Evolutionary conservation across 2,113 vertebrate species (phyloP).

Genomic region (Excalfactoria chinensis): DNA sequence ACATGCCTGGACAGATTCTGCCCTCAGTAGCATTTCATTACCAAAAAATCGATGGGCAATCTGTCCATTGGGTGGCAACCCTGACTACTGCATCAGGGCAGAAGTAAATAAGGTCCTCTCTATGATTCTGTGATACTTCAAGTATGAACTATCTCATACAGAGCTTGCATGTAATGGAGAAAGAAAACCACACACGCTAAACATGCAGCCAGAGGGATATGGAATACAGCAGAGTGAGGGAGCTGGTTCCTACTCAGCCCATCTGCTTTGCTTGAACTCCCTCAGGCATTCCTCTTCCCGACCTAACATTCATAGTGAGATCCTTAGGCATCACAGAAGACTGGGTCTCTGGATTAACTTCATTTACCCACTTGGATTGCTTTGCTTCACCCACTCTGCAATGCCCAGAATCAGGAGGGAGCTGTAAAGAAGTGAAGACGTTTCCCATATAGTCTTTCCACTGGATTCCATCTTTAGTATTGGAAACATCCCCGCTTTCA

Average conservation of each 20-base stretch:
- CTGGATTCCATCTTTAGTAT: background rate
- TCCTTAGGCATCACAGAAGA: background rate
- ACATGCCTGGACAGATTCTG: background rate
- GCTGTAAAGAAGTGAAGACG: background rate
- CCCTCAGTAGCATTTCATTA: accelerated
- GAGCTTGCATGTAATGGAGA: accelerated
- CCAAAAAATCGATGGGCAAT: background rate
- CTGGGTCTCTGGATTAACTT: background rate
- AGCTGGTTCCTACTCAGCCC: background rate
- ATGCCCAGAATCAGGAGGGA: background rate
- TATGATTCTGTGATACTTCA: background rate
- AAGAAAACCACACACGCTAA: background rate
- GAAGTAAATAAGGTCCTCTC: too few species aligned
- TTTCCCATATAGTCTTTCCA: background rate
- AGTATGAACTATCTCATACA: accelerated
- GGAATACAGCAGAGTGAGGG: background rate
- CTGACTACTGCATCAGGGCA: too few species aligned
- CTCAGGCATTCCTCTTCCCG: background rate
- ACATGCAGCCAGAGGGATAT: accelerated
- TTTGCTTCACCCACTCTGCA: background rate
- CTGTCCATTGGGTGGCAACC: too few species aligned
- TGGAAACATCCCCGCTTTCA: background rate
- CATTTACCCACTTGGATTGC: background rate
- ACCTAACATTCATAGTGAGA: background rate
- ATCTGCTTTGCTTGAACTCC: background rate